Evolutionary conservation across 2,888 invertebrate genomes (phyloP).

Genomic region (Drosophila niveifrons): DNA sequence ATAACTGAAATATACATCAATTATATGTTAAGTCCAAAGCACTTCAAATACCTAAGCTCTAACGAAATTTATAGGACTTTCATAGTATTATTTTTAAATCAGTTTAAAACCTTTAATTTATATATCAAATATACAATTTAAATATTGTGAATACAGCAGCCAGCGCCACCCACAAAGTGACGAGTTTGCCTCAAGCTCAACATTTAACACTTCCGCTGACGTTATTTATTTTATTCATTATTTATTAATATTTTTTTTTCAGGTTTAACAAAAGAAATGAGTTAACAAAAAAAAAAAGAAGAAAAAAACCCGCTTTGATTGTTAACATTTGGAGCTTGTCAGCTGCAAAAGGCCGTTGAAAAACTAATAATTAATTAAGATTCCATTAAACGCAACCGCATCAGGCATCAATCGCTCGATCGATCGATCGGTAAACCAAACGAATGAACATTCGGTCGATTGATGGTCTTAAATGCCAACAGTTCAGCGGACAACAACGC

Average conservation of each 20-base stretch:
- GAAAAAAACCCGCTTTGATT: slow-evolving; percentile 42
- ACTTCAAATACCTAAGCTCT: no score
- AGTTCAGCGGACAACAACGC: slow-evolving; percentile 33
- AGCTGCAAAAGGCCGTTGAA: slow-evolving; percentile 52
- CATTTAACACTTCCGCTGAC: slow-evolving; percentile 40
- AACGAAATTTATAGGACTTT: not conserved
- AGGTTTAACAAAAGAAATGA: slow-evolving; percentile 12
- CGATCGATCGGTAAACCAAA: slow-evolving; percentile 1
- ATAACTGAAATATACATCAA: no score
- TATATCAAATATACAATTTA: not conserved
- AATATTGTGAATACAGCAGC: not conserved
- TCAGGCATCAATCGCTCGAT: slow-evolving; percentile 38
- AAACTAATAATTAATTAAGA: slow-evolving; percentile 74
- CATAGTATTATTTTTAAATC: not conserved
- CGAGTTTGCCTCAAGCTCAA: slow-evolving; percentile 4
- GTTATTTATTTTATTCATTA: slow-evolving; percentile 14
- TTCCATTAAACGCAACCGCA: slow-evolving; percentile 67
- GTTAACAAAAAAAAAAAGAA: not conserved
- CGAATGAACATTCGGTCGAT: slow-evolving; percentile 9
- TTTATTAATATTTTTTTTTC: not conserved
- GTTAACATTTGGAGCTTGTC: slow-evolving; percentile 43
- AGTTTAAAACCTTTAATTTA: not conserved
- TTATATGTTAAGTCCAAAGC: no score
- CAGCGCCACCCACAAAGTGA: slow-evolving; percentile 22
- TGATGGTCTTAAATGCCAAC: slow-evolving; percentile 71